Evolutionary conservation across 2,113 vertebrate species (phyloP), one percentile per base, ranked within the genome.

Genomic region (Aythya baeri): DNA sequence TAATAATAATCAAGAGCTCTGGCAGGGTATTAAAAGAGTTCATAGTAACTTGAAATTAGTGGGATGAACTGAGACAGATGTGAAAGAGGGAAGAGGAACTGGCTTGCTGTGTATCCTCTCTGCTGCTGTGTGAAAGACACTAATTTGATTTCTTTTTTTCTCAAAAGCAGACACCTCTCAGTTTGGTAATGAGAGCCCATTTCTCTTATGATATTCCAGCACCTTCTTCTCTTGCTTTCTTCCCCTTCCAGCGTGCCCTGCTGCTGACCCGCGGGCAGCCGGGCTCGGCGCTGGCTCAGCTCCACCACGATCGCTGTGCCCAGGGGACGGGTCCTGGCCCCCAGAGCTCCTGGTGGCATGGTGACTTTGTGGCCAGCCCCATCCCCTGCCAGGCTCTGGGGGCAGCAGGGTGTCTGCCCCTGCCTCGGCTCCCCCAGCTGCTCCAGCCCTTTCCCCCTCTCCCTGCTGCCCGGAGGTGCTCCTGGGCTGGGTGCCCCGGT

Each of bases 21-120:
- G 94, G 91, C 95, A 96, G 82, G 41, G 55, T 73, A 93, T 96
- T 94, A 93, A 93, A 95, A 88, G 84, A 89, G 78, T 83, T 89
- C 79, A 52, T 66, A 87, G 75, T 80, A 91, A 94, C 44, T 91
- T 58, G 72, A 93, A 95, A 89, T 94, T 94, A 96, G 82, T 62
- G 70, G 93, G 84, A 59, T 7, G 55, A 92, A 92, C 84, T 59
- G 87, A 96, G 95, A 52, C 94, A 95, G 91, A 89, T 96, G 94
- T 87, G 81, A 85, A 65, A 0, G 5, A 76, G 85, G 79, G 79
- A 80, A 77, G 88, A 94, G 57, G 86, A 41, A 2, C 36, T 82
- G 14, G 1, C 88, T 88, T 25, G 63, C 75, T 76, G 23, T 13
- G 46, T 70, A 93, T 95, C 63, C 55, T 94, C 61, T 92, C 54